A percentile compares a stretch with the other conserved stretches of the same genome.
Evolutionary conservation across 2,888 invertebrate genomes (phyloP).

Genomic region (Rhagonycha lutea): DNA sequence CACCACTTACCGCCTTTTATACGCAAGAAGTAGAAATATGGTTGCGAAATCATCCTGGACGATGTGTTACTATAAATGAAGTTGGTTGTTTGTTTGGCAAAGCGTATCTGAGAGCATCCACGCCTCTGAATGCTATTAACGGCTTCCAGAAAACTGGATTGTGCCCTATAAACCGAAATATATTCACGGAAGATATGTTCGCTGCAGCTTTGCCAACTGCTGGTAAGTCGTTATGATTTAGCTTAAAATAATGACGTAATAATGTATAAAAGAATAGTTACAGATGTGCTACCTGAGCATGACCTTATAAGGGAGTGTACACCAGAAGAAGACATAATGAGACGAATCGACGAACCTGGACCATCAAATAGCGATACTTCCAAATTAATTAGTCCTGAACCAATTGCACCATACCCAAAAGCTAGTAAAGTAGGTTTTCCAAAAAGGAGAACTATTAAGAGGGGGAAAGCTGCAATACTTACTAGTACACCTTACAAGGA

Average conservation of each 20-base stretch:
- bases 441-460: no score
- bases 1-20: constrained; percentile 30
- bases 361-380: background rate
- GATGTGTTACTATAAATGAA: constrained; percentile 31
- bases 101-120: constrained; percentile 34
- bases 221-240: background rate
- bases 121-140: background rate
- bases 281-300: no score
- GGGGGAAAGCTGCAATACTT: no score
- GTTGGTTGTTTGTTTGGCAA: constrained; percentile 34
- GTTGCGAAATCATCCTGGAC: constrained; percentile 32
- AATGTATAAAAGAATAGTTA: no score
- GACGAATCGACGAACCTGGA: no score
- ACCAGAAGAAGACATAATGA: no score
- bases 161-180: background rate
- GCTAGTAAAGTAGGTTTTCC: no score
- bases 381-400: background rate
- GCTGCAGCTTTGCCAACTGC: background rate
- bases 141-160: background rate
- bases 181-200: no score
- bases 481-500: no score
- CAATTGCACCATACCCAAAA: background rate
- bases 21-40: constrained; percentile 34
- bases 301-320: no score
- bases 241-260: background rate